Evolutionary conservation across 2,888 invertebrate species (phyloP).

Genomic region (Agrilus cyanescens): DNA sequence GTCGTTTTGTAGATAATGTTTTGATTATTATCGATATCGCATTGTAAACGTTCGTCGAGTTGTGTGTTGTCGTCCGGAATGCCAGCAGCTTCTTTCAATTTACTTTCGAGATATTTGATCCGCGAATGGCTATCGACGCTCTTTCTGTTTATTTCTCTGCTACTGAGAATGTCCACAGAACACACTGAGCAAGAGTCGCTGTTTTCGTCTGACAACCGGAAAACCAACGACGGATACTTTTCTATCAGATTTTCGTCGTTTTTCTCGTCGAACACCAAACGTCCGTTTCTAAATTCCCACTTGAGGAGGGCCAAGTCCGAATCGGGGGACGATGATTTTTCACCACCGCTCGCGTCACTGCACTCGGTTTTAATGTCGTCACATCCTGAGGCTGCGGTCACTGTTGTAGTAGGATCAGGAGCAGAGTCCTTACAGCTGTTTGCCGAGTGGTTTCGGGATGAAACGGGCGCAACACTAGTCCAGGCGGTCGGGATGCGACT

Average conservation of each 20-base stretch:
- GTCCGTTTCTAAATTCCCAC: conserved; percentile 26
- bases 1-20: neutral
- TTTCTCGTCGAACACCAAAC: conserved; percentile 20
- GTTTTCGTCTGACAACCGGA: conserved; percentile 4
- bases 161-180: conserved; percentile 17
- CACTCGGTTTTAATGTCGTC: neutral
- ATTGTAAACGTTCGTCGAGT: conserved; percentile 3
- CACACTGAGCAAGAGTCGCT: conserved; percentile 14
- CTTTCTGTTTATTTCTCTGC: conserved; percentile 28
- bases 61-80: conserved; percentile 21
- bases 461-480: conserved; percentile 20
- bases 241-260: too few relatives aligned
- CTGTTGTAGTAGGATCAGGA: too few relatives aligned
- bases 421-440: too few relatives aligned
- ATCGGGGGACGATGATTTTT: conserved; percentile 4
- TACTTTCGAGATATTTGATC: conserved; percentile 38
- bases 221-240: too few relatives aligned
- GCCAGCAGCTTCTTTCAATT: conserved; percentile 27
- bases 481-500: conserved; percentile 30
- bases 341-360: conserved; percentile 3
- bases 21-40: neutral
- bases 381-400: conserved; percentile 1
- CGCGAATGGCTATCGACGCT: conserved; percentile 37
- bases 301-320: conserved; percentile 10
- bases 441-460: too few relatives aligned